These are phyloP conservation scores for Centropristis striata DNA, from an alignment of 2,113 vertebrate genomes.

Conservation along the genomic window DNA sequence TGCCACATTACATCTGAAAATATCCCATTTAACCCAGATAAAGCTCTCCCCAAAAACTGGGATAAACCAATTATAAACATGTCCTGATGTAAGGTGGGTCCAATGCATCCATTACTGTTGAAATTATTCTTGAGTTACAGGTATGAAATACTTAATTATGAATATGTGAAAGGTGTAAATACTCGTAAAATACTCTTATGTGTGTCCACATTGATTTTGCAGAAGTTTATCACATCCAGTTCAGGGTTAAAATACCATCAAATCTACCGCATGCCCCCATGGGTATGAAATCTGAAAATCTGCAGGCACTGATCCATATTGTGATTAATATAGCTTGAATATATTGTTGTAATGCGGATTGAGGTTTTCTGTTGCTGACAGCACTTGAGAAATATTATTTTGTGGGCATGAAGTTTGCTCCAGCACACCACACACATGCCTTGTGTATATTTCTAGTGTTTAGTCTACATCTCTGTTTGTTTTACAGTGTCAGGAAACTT, in stretches of 20 bases:
- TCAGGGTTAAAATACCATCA: not conserved
- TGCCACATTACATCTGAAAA: slow-evolving; percentile 12
- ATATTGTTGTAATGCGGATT: slow-evolving; percentile 12
- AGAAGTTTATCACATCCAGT: not conserved
- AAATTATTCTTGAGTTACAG: not conserved
- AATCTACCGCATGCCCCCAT: too few species aligned
- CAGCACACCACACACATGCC: slow-evolving; percentile 4
- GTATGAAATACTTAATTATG: not conserved
- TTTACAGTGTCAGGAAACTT: slow-evolving; percentile 34
- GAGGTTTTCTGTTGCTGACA: slow-evolving; percentile 30
- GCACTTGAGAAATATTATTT: slow-evolving; percentile 21
- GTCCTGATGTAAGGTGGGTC: not conserved
- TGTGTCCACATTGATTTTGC: not conserved
- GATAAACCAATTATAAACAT: not conserved
- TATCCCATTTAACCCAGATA: not conserved
- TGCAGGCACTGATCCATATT: not conserved
- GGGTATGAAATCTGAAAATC: not conserved
- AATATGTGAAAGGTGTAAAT: not conserved
- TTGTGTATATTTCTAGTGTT: slow-evolving; percentile 42
- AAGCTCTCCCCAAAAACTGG: not conserved
- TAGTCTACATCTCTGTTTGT: slow-evolving; percentile 42
- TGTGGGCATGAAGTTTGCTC: slow-evolving; percentile 17
- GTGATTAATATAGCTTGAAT: slow-evolving; percentile 26
- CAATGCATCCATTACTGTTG: not conserved
- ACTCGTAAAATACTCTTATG: not conserved